Evolutionary conservation across 1,140 invertebrate genomes (phyloP).

Genomic region (Paralvinella palmiformis): DNA sequence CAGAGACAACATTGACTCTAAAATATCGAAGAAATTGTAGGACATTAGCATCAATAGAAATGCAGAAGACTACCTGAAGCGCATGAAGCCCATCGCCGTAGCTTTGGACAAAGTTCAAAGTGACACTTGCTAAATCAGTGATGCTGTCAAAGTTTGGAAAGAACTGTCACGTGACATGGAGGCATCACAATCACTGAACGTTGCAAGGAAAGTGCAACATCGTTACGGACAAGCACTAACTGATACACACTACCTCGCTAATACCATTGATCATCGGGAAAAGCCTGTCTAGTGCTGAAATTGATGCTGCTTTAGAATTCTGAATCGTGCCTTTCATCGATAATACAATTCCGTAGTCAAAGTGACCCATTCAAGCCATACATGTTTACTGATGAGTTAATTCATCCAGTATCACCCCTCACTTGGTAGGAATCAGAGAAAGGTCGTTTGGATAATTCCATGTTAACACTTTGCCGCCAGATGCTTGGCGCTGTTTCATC

Average conservation of each 20-base stretch:
- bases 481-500: neutral
- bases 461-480: neutral
- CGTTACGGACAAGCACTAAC: neutral
- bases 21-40: neutral
- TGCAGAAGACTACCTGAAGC: neutral
- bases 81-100: neutral
- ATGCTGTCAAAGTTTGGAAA: neutral
- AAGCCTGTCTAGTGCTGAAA: neutral
- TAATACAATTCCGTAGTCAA: neutral
- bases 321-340: neutral
- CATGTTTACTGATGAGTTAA: neutral
- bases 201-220: neutral
- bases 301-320: neutral
- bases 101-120: neutral
- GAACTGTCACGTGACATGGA: neutral
- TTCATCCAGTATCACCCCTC: neutral
- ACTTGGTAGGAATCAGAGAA: neutral
- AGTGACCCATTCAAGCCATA: neutral
- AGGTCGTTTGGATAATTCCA: neutral
- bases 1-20: neutral
- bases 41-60: neutral
- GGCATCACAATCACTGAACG: neutral
- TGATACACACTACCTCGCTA: neutral
- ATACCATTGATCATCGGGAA: neutral
- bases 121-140: neutral